Percentiles rank a stretch among this genome's conserved stretches.
Evolutionary conservation across 2,797 vertebrate species (phyloP).

Genomic region (Myioborus miniatus): DNA sequence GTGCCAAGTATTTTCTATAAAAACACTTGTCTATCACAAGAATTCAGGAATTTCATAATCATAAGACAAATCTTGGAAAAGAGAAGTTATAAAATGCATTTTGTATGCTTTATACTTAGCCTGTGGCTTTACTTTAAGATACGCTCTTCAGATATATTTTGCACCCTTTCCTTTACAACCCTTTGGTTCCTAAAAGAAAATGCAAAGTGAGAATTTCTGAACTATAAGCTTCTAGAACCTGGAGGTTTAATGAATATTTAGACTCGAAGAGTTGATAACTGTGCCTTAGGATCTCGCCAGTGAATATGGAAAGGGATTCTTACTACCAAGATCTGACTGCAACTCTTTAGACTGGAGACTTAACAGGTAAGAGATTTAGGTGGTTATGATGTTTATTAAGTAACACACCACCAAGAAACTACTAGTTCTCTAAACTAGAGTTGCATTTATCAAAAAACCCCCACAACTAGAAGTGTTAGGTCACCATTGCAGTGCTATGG

Average conservation of each 20-base stretch:
- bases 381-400: background rate
- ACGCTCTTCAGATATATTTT: background rate
- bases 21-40: background rate
- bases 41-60: background rate
- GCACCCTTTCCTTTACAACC: background rate
- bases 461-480: background rate
- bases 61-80: background rate
- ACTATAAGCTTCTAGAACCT: background rate
- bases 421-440: background rate
- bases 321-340: background rate
- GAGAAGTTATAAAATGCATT: background rate
- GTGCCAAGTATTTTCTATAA: background rate
- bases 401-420: background rate
- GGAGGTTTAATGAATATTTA: background rate
- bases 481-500: background rate
- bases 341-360: background rate
- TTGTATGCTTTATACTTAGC: background rate
- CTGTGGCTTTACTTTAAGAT: background rate
- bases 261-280: background rate
- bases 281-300: background rate
- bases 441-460: background rate
- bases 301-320: background rate
- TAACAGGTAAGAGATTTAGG: background rate
- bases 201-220: background rate
- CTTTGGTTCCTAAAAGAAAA: background rate